phyloP scores from a whole-genome alignment of 2,113 vertebrate genomes.

The Gadus chalcogrammus region DNA sequence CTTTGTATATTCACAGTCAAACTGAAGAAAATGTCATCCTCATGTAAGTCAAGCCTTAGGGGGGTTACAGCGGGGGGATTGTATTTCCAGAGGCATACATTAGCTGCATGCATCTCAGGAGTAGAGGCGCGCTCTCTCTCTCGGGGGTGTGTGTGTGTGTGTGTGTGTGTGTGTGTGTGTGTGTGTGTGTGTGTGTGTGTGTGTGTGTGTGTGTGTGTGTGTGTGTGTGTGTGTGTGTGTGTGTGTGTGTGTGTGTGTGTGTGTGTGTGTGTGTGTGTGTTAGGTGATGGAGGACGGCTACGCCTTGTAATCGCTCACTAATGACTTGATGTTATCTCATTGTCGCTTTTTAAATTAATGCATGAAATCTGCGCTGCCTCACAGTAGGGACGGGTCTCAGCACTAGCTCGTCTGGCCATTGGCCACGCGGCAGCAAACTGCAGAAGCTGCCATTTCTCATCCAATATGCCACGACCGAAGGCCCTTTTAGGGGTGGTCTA shows the following conservation, averaged over 20 bases:
- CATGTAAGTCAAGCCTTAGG: constrained; percentile 64
- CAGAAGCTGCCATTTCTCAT: no score
- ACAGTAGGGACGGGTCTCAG: constrained; percentile 57
- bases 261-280: constrained; percentile 31
- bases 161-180: constrained; percentile 18
- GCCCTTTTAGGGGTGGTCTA: no score
- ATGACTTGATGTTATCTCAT: constrained; percentile 68
- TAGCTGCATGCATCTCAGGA: constrained; percentile 64
- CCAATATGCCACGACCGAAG: no score
- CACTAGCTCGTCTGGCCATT: constrained; percentile 29
- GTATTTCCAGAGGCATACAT: constrained; percentile 65
- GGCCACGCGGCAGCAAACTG: no score
- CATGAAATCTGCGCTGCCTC: constrained; percentile 47
- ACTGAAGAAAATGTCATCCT: constrained; percentile 58
- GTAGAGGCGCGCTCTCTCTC: not conserved
- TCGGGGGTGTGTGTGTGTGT: constrained; percentile 32
- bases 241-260: constrained; percentile 18
- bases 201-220: constrained; percentile 18
- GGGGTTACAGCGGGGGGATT: constrained; percentile 55
- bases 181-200: constrained; percentile 36
- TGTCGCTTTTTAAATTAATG: constrained; percentile 62
- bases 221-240: constrained; percentile 37
- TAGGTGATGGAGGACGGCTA: constrained; percentile 33
- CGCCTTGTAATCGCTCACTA: constrained; percentile 68
- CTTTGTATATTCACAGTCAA: constrained; percentile 34